Evolutionary conservation across 2,888 invertebrate species (phyloP), one percentile per base, ranked within the genome.

Genomic region (Acanthoscelides obtectus): DNA sequence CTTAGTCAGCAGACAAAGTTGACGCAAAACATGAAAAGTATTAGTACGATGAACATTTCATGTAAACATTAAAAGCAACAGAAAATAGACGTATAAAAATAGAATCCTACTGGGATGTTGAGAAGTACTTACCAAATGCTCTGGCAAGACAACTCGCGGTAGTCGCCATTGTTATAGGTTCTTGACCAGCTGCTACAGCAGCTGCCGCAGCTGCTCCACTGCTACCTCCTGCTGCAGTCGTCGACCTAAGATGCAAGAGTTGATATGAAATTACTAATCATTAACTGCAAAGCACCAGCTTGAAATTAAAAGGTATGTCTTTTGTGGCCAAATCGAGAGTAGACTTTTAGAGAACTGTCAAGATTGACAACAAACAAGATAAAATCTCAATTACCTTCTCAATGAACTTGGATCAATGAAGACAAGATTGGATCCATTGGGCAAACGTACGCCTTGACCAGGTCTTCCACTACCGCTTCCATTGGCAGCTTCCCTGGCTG

Each of bases 361-460:
- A n/a, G n/a, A n/a, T n/a, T n/a, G n/a, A n/a, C n/a, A n/a, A n/a
- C n/a, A n/a, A n/a, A n/a, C n/a, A n/a, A n/a, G n/a, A n/a, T n/a
- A n/a, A n/a, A 45, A 45, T 4, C 5, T 45, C 1, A 17, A 17
- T 45, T 25, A 92, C 65, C 95, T 89, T 66, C 95, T 88, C 78
- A 96, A 87, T n/a, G 95, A 94, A 75, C 95, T 91, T 6, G 97
- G 96, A 87, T 98, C 98, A 79, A 98, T 97, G 87, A 98, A 98
- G 74, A 98, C 97, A 72, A 98, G 88, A 81, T 95, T 95, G 70
- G 94, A 94, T 69, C 94, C 93, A 78, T 95, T 93, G 0, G 94
- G 90, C 70, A 94, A 89, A 19, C 94, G 90, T 69, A 94, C 92
- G 70, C 94, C 93, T 73, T 90, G 86, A 21, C 66, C 66, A 68